Evolutionary conservation across 2,113 vertebrate genomes (phyloP).

Genomic region (Zingel zingel): DNA sequence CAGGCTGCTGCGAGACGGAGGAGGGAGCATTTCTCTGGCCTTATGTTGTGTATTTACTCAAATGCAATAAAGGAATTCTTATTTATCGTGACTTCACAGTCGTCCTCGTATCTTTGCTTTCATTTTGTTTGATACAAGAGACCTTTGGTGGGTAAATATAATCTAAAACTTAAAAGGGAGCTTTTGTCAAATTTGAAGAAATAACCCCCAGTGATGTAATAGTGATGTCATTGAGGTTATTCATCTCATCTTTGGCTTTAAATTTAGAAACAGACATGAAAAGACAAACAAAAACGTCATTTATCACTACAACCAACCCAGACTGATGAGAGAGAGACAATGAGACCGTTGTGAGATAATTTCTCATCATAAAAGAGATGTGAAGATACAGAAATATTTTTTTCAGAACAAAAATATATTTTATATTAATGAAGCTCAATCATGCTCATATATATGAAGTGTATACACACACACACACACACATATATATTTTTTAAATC

Average conservation of each 20-base stretch:
- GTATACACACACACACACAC: no score
- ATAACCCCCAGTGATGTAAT: background rate
- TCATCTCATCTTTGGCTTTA: background rate
- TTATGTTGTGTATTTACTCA: constrained; percentile 32
- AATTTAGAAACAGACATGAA: background rate
- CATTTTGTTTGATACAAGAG: background rate
- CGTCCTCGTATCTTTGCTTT: background rate
- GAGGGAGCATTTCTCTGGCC: background rate
- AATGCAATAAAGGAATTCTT: constrained; percentile 54
- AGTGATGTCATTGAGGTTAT: background rate
- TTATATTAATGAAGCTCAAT: no score
- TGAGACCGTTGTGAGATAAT: background rate
- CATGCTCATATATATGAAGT: no score
- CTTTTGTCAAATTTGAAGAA: background rate
- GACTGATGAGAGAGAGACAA: background rate
- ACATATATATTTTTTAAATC: no score
- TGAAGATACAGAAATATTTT: background rate
- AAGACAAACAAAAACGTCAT: background rate
- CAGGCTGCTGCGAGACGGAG: background rate
- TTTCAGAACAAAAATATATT: no score
- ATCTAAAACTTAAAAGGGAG: background rate
- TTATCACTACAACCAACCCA: background rate
- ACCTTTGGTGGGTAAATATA: background rate
- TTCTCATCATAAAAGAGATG: background rate
- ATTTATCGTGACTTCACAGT: constrained; percentile 39